Evolutionary conservation across 2,797 vertebrate genomes (phyloP).

Genomic region (Sebastes wilsoni): DNA sequence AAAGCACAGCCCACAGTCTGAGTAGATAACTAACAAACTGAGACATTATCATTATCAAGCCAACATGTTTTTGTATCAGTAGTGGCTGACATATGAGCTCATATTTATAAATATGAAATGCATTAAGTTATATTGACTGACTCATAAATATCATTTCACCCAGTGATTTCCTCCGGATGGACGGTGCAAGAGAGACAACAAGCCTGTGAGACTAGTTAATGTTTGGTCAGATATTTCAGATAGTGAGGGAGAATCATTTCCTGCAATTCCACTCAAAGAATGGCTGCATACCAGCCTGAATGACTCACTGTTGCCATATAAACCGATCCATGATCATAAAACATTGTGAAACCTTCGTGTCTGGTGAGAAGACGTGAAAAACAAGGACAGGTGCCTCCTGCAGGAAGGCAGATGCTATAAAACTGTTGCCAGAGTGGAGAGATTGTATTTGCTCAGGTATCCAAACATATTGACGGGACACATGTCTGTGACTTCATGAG

Average conservation of each 20-base stretch:
- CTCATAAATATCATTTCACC: not conserved
- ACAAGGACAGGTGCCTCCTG: not conserved
- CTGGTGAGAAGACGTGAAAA: not conserved
- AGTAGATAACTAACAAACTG: not conserved
- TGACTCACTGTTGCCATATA: constrained; percentile 67
- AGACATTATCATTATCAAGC: not conserved
- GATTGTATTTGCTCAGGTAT: not conserved
- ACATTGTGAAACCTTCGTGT: constrained; percentile 22
- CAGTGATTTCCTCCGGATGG: not conserved
- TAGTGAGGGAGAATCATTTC: constrained; percentile 52
- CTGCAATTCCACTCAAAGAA: constrained; percentile 49
- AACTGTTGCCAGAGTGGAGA: not conserved
- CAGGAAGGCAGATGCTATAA: not conserved
- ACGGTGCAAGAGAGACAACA: not conserved
- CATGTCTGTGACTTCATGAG: too few species aligned
- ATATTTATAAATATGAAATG: not conserved
- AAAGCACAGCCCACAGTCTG: not conserved
- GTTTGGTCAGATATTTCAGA: constrained; percentile 60
- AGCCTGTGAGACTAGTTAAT: constrained; percentile 52
- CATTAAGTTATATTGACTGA: not conserved
- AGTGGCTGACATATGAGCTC: not conserved
- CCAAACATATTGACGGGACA: not conserved
- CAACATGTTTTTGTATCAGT: not conserved
- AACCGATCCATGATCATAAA: constrained; percentile 52
- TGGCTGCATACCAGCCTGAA: constrained; percentile 31